Evolutionary conservation across 1,140 invertebrate genomes (phyloP).

Genomic region (Drosophila tani): DNA sequence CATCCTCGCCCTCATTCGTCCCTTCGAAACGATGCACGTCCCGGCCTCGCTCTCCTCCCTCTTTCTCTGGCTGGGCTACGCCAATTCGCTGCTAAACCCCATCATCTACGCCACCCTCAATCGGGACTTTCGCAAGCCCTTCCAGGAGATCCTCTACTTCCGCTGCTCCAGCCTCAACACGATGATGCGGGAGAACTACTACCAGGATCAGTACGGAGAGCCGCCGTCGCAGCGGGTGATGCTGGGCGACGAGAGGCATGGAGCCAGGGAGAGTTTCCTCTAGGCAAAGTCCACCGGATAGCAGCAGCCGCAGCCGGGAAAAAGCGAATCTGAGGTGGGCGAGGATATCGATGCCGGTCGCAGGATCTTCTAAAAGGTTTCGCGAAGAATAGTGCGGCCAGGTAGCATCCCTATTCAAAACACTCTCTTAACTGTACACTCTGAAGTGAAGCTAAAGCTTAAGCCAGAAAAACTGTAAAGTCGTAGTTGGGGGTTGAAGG

Average conservation of each 20-base stretch:
- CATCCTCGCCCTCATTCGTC: constrained; percentile 94
- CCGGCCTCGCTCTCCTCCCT: constrained; percentile 91
- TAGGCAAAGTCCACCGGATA: constrained; percentile 40
- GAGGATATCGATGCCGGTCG: not conserved
- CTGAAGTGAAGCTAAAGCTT: constrained; percentile 2
- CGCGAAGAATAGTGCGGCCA: not conserved
- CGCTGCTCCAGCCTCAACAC: constrained; percentile 94
- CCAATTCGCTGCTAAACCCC: constrained; percentile 96
- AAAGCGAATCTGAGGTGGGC: constrained; percentile 18
- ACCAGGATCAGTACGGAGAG: constrained; percentile 95
- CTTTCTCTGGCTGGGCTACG: constrained; percentile 96
- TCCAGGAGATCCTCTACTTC: constrained; percentile 95
- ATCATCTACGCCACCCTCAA: constrained; percentile 97
- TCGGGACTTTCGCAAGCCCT: constrained; percentile 96
- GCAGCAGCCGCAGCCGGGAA: not conserved
- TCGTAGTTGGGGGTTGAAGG: not conserved
- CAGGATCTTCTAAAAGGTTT: constrained; percentile 3
- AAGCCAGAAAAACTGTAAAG: not conserved
- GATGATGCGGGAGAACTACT: constrained; percentile 96
- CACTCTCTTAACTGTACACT: constrained; percentile 9
- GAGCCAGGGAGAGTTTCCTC: constrained; percentile 83
- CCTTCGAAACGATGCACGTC: constrained; percentile 90
- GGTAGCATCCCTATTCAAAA: not conserved
- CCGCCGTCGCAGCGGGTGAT: constrained; percentile 86
- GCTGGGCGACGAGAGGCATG: constrained; percentile 82